phyloP scores from a whole-genome alignment of 2,113 vertebrate genomes.

The Xiphophorus maculatus region DNA sequence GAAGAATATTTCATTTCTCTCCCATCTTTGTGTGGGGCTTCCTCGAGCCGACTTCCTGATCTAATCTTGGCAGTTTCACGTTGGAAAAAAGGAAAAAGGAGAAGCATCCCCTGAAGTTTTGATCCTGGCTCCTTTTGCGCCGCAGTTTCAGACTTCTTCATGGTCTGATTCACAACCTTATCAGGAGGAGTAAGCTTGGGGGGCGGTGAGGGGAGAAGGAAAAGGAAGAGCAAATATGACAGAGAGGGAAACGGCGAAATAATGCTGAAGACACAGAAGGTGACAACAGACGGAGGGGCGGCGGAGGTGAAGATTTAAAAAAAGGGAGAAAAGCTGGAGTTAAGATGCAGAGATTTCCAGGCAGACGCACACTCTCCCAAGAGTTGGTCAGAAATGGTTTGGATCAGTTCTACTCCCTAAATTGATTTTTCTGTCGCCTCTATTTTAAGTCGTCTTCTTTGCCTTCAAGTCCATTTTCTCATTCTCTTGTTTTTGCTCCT shows the following conservation, averaged over 20 bases:
- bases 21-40: slow-evolving; percentile 5
- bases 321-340: not conserved
- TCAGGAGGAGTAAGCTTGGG: slow-evolving; percentile 11
- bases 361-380: not conserved
- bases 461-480: slow-evolving; percentile 1
- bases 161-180: slow-evolving; percentile 41
- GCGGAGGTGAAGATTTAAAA: not conserved
- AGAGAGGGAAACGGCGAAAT: not conserved
- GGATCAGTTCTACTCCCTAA: not conserved
- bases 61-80: slow-evolving; percentile 21
- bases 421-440: not conserved
- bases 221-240: not conserved
- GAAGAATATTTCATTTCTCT: slow-evolving; percentile 10
- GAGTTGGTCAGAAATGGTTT: too few species aligned
- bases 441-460: slow-evolving; percentile 7
- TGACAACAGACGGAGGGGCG: slow-evolving; percentile 11
- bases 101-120: slow-evolving; percentile 10
- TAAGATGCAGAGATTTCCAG: not conserved
- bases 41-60: not conserved
- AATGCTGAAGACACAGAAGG: slow-evolving; percentile 8
- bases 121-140: slow-evolving; percentile 12
- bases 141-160: slow-evolving; percentile 18
- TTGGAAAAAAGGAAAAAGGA: slow-evolving; percentile 15
- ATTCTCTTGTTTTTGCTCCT: not conserved
- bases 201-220: not conserved